Evolutionary conservation across 1,140 invertebrate species (phyloP), one percentile per base, ranked within the genome.

Genomic region (Papilio xuthus): DNA sequence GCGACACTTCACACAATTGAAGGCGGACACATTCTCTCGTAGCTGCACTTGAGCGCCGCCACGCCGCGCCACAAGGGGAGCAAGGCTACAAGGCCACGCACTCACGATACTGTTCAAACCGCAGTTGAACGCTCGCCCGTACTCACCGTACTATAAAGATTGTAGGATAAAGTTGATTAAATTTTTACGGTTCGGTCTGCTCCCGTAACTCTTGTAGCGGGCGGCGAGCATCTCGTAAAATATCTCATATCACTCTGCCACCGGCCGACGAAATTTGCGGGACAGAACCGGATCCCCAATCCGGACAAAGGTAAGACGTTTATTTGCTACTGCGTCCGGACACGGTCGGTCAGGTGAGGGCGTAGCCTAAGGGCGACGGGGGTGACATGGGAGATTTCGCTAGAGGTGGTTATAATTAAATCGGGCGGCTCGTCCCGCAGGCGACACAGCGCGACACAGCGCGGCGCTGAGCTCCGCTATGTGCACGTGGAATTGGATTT

Each of bases 381-480:
- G 15, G 44, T 15, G 44, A 37, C 18, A 18, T 18, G 15, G 15
- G 44, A 13, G 44, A 53, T 18, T 53, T 53, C 18, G 50, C 18
- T 20, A 20, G n/a, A 53, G 50, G 50, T n/a, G 50, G n/a, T 53
- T 53, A n/a, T 53, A 53, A 53, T 53, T 53, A 53, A 53, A 53
- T 20, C 7, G 18, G 18, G 50, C n/a, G 50, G 15, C 42, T 44
- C 41, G 42, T 10, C n/a, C n/a, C n/a, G n/a, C n/a, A n/a, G n/a
- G n/a, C n/a, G n/a, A n/a, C n/a, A n/a, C 3, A 44, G 47, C 47
- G 47, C 42, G 47, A n/a, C n/a, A n/a, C n/a, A n/a, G n/a, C 4
- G 15, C 18, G 47, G 15, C 47, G 6, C 15, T 15, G 4, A 18
- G 15, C 47, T 50, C 6, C n/a, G 6, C 44, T 9, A 10, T 44